Percentiles rank a stretch among this genome's conserved stretches.
phyloP scores from a whole-genome alignment of 23 tunicate genomes.

The Halocynthia aurantium region DNA sequence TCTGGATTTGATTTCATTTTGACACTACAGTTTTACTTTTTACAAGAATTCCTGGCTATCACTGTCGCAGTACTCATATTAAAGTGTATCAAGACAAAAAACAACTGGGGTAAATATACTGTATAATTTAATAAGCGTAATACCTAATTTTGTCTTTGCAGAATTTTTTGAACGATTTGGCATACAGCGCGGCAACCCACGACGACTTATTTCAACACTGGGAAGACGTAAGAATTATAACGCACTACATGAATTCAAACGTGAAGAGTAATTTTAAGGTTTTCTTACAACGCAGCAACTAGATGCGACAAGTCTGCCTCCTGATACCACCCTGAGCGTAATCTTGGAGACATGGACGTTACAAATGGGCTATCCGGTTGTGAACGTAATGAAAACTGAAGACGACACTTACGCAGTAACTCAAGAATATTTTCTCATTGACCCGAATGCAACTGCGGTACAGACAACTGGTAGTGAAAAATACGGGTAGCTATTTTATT shows the following conservation, averaged over 20 bases:
- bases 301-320: background rate
- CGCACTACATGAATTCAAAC: background rate
- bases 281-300: conserved; percentile 5
- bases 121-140: background rate
- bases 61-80: too few species aligned
- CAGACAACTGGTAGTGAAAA: conserved; percentile 44
- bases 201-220: conserved; percentile 18
- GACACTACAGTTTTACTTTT: too few species aligned
- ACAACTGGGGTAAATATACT: background rate
- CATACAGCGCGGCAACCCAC: conserved; percentile 26
- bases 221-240: conserved; percentile 26
- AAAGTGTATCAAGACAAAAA: too few species aligned
- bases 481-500: conserved; percentile 38
- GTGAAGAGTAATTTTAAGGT: background rate
- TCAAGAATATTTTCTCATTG: conserved; percentile 55
- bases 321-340: background rate
- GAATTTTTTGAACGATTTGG: conserved; percentile 31
- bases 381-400: conserved; percentile 8
- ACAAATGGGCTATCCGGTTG: conserved; percentile 75
- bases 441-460: conserved; percentile 26
- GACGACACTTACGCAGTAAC: conserved; percentile 1
- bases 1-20: too few species aligned
- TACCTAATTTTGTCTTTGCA: background rate
- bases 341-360: conserved; percentile 56
- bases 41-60: too few species aligned